Evolutionary conservation across 1,140 invertebrate genomes (phyloP).

Genomic region (Drosophila navojoa): DNA sequence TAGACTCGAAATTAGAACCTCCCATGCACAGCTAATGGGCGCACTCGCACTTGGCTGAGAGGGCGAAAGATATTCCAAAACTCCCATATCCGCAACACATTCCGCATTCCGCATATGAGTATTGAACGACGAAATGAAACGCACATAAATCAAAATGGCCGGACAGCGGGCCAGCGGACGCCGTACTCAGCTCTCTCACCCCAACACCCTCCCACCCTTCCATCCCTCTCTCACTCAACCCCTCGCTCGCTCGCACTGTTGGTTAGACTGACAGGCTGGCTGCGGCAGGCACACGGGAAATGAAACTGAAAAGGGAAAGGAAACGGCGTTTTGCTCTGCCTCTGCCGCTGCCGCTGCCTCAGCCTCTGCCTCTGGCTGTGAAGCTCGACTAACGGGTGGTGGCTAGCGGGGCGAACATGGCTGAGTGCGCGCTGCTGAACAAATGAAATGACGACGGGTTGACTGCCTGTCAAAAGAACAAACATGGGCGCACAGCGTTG

Average conservation of each 20-base stretch:
- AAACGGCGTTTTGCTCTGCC: slow-evolving; percentile 75
- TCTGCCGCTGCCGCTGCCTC: slow-evolving; percentile 30
- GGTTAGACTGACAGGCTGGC: slow-evolving; percentile 73
- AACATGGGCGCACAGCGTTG: slow-evolving; percentile 82
- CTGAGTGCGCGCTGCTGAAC: slow-evolving; percentile 81
- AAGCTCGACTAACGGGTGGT: slow-evolving; percentile 44
- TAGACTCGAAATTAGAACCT: slow-evolving; percentile 79
- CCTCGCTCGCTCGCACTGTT: slow-evolving; percentile 39
- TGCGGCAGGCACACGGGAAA: slow-evolving; percentile 70
- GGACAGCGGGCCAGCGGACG: slow-evolving; percentile 76
- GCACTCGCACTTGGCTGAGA: slow-evolving; percentile 23
- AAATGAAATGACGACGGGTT: slow-evolving; percentile 84
- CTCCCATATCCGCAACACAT: slow-evolving; percentile 82
- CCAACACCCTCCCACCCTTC: neutral
- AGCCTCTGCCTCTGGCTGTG: slow-evolving; percentile 23
- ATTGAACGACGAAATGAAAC: slow-evolving; percentile 84
- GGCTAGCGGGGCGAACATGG: slow-evolving; percentile 67
- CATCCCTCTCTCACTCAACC: slow-evolving; percentile 23
- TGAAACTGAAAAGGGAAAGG: slow-evolving; percentile 82
- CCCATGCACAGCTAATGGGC: slow-evolving; percentile 78
- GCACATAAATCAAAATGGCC: slow-evolving; percentile 84
- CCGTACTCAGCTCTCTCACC: slow-evolving; percentile 23
- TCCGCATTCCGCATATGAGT: slow-evolving; percentile 80
- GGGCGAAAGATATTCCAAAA: slow-evolving; percentile 81
- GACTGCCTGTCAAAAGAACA: slow-evolving; percentile 84